phyloP scores from a whole-genome alignment of 2,113 vertebrate genomes.

The Eurystomus gularis region DNA sequence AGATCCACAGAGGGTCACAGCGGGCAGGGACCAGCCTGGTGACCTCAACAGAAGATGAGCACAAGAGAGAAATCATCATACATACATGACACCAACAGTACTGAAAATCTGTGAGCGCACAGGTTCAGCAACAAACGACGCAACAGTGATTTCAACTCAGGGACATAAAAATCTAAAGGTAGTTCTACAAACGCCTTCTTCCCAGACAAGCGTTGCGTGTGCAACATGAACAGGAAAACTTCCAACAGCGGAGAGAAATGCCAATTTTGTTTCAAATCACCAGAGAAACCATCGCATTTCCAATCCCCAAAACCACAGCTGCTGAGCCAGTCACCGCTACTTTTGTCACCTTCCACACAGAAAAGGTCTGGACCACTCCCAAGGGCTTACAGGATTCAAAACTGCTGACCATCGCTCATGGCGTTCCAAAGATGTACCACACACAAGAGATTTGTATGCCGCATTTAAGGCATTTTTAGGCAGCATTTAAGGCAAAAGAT shows the following conservation, averaged over 20 bases:
- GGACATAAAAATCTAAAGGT: background rate
- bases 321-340: background rate
- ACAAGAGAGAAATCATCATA: background rate
- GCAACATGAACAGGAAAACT: background rate
- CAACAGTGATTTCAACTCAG: background rate
- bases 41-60: background rate
- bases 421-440: background rate
- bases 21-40: fast-evolving
- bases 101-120: no score
- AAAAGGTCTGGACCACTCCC: background rate
- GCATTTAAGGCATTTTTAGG: background rate
- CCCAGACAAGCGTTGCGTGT: fast-evolving
- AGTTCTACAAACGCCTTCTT: background rate
- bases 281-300: background rate
- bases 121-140: background rate
- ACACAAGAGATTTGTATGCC: background rate
- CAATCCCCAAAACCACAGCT: background rate
- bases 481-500: background rate
- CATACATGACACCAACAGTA: fast-evolving
- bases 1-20: background rate
- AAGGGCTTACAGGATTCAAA: background rate
- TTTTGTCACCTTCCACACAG: background rate
- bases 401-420: fast-evolving
- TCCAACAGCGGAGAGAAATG: background rate
- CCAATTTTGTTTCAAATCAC: background rate